Conservation (phyloP, 1,140 invertebrate species). For the Fopius arisanus region DNA sequence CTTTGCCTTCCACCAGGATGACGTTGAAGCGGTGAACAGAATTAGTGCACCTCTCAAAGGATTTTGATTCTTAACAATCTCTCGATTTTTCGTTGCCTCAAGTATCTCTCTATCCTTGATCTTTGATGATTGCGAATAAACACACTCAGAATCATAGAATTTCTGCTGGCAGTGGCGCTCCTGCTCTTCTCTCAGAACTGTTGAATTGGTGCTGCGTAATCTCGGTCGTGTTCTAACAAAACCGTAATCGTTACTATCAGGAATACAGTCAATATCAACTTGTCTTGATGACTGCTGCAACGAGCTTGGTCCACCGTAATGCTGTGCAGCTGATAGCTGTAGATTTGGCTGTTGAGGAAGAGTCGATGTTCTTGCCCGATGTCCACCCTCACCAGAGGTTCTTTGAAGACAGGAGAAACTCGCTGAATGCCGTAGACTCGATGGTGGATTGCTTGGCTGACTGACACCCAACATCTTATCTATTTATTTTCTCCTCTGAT, state of each 20-base stretch:
- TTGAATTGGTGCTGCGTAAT: constrained; percentile 60
- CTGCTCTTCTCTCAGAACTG: constrained; percentile 43
- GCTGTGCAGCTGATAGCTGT: constrained; percentile 39
- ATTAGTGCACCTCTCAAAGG: constrained; percentile 54
- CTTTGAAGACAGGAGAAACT: constrained; percentile 66
- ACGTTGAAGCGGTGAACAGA: constrained; percentile 58
- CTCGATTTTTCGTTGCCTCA: constrained; percentile 40
- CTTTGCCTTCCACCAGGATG: constrained; percentile 61
- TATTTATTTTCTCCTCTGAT: constrained; percentile 31
- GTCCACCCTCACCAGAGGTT: constrained; percentile 51
- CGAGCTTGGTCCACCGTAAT: constrained; percentile 49
- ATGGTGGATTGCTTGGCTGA: constrained; percentile 60
- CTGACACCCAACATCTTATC: constrained; percentile 60
- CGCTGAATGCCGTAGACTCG: constrained; percentile 64
- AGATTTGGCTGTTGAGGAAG: constrained; percentile 57
- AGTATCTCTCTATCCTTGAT: constrained; percentile 39
- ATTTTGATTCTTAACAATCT: constrained; percentile 49
- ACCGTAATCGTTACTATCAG: constrained; percentile 56
- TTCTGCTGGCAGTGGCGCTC: constrained; percentile 41
- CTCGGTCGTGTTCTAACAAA: constrained; percentile 62
- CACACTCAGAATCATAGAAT: constrained; percentile 33
- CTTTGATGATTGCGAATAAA: constrained; percentile 27
- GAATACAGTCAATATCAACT: constrained; percentile 24
- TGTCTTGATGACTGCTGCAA: constrained; percentile 45
- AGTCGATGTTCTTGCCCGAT: constrained; percentile 63